phyloP scores from a whole-genome alignment of 2,888 invertebrate genomes.

The Patella pellucida region DNA sequence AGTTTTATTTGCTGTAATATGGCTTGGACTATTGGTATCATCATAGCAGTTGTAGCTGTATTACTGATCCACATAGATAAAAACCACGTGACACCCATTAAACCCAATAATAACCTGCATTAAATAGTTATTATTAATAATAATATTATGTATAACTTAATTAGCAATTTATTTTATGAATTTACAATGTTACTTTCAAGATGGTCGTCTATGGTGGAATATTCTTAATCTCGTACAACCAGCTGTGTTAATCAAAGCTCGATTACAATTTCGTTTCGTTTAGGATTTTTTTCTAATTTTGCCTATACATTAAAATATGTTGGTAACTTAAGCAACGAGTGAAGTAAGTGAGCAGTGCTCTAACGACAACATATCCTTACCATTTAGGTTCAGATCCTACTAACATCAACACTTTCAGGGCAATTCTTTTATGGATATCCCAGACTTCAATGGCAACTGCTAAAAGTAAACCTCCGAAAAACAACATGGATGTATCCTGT shows the following conservation, averaged over 20 bases:
- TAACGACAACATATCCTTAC: slow-evolving; percentile 27
- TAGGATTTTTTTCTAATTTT: too few relatives aligned
- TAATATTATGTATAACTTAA: too few relatives aligned
- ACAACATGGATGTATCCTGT: slow-evolving; percentile 64
- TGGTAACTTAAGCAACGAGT: too few relatives aligned
- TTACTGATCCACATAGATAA: slow-evolving; percentile 98
- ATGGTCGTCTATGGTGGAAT: too few relatives aligned
- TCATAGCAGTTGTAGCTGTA: slow-evolving; percentile 79
- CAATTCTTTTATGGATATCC: slow-evolving; percentile 87
- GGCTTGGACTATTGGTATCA: slow-evolving; percentile 68
- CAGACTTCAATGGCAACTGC: slow-evolving; percentile 91
- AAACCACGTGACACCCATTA: slow-evolving; percentile 85
- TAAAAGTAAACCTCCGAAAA: slow-evolving; percentile 84
- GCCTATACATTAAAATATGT: too few relatives aligned
- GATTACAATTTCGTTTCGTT: too few relatives aligned
- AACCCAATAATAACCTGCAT: slow-evolving; percentile 56
- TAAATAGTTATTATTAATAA: neutral
- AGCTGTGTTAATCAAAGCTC: too few relatives aligned
- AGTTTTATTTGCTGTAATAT: slow-evolving; percentile 53
- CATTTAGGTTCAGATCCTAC: slow-evolving; percentile 63
- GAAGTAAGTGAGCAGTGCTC: too few relatives aligned
- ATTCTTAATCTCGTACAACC: too few relatives aligned
- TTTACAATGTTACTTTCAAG: too few relatives aligned
- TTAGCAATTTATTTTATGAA: too few relatives aligned
- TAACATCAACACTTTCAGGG: slow-evolving; percentile 83